Conservation (phyloP, 2,113 vertebrate genomes). For the Gadus macrocephalus region DNA sequence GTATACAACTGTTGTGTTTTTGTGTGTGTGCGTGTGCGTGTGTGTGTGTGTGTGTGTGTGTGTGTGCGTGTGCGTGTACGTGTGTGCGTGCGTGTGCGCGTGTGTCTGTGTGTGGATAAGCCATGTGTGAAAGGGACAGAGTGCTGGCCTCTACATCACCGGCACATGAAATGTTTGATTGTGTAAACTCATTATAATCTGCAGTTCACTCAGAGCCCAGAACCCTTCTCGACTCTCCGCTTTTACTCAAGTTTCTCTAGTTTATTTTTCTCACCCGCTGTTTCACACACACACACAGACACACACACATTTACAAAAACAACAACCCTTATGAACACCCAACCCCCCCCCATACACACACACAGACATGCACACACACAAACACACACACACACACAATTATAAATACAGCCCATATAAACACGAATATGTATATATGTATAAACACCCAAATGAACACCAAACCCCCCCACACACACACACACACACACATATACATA, state of each 20-base stretch:
- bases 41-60: not conserved
- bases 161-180: not conserved
- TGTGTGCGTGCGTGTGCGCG: constrained; percentile 8
- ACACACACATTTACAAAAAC: not conserved
- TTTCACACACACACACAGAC: constrained; percentile 14
- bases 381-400: constrained; percentile 12
- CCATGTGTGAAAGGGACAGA: not conserved
- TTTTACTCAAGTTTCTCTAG: not conserved
- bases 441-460: not conserved
- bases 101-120: not conserved
- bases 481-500: not conserved
- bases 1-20: not conserved
- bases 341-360: constrained; percentile 7
- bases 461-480: not conserved
- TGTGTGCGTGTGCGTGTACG: constrained; percentile 1
- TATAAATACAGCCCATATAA: too few relatives aligned
- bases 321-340: too few relatives aligned
- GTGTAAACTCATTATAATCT: constrained; percentile 16
- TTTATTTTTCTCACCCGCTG: constrained; percentile 5
- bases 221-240: not conserved
- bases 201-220: too few relatives aligned
- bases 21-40: too few relatives aligned
- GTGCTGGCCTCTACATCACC: not conserved
- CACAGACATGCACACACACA: constrained; percentile 6
- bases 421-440: not conserved